Conservation (phyloP, 1,140 invertebrate genomes). For the Leucophenga varia region DNA sequence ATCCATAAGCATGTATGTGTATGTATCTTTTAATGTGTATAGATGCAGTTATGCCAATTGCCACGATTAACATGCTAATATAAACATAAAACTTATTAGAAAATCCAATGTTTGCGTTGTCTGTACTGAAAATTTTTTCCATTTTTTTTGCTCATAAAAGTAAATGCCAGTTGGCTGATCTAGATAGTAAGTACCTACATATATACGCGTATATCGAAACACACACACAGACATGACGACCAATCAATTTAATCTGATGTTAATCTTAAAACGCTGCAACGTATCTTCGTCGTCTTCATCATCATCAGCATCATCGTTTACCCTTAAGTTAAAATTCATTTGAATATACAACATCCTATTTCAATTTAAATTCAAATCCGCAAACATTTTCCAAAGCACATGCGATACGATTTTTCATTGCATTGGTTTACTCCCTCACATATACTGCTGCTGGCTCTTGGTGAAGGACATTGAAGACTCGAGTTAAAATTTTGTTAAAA, state of each 20-base stretch:
- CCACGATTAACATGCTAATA: constrained; percentile 47
- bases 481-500: no score
- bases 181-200: no score
- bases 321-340: constrained; percentile 56
- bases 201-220: no score
- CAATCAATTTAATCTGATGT: constrained; percentile 56
- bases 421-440: no score
- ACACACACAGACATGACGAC: constrained; percentile 22
- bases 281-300: background rate
- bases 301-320: no score
- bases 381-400: constrained; percentile 45
- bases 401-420: no score
- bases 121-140: constrained; percentile 15
- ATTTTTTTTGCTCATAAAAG: background rate
- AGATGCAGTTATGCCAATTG: constrained; percentile 33
- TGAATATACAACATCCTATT: constrained; percentile 56
- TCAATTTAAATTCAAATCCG: constrained; percentile 57
- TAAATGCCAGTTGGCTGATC: constrained; percentile 1
- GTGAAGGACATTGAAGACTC: no score
- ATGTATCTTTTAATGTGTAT: no score
- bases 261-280: constrained; percentile 38
- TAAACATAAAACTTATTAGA: constrained; percentile 53
- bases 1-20: no score
- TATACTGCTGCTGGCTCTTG: no score
- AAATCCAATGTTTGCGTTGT: constrained; percentile 26